Base-by-base conservation (phyloP, 2,113 vertebrate species). In the Paramormyrops kingsleyae region DNA sequence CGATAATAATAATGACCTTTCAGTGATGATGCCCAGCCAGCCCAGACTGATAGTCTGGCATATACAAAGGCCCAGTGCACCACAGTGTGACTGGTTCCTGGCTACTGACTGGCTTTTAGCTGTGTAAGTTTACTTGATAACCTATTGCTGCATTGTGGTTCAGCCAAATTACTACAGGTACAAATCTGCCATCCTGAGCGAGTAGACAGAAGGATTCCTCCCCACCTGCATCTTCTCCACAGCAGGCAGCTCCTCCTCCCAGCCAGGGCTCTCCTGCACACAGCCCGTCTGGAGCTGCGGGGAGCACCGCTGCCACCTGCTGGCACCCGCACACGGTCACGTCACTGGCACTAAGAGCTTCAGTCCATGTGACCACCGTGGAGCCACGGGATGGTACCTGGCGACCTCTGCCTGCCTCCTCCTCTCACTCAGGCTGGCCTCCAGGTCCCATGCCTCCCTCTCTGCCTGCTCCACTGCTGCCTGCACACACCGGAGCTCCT, bases 401-500 rank as follows among this genome's bases (percentile, higher is more conserved):
- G 0, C 13, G 1, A 77, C 70, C 27, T 77, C 31, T 31, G 13
- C 87, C 87, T 27, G 87, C 21, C 3, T 19, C 87, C 87, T 9
- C 21, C 56, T 66, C 52, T 88, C 87, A n/a, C 87, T 88, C 56
- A 88, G 12, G 56, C 35, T 88, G 53, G 53, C 87, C 56, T 62
- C 56, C 87, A 66, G 87, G 53, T 52, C 21, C 53, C 39, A 39
- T 24, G 35, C 87, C 87, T 88, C 87, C 21, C 87, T 62, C 53
- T n/a, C 53, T 39, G 35, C 87, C 59, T n/a, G 53, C 6, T 62
- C 87, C 87, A 59, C 87, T 59, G 7, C 19, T 59, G 31, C 56
- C 87, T 35, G 53, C 35, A 59, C 39, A 44, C 56, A 62, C 87
- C 52, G 24, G 52, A 88, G n/a, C 87, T 88, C 87, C 39, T 88